These are phyloP conservation scores for Triops cancriformis DNA, from an alignment of 1,140 invertebrate species.

Conservation along the genomic window DNA sequence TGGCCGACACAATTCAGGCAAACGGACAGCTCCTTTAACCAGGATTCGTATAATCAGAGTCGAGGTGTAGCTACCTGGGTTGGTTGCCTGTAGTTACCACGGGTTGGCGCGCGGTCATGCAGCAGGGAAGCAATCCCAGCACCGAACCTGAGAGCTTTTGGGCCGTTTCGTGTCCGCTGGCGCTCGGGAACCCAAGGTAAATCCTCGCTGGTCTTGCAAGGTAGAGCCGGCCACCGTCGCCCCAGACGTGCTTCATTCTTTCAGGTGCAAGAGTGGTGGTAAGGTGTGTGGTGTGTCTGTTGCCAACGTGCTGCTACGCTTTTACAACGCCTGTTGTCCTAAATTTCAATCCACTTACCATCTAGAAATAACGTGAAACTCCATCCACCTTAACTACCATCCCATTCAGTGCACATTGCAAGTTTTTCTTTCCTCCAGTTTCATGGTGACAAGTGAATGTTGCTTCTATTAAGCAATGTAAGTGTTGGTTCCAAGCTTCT, in stretches of 20 bases:
- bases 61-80: too few relatives aligned
- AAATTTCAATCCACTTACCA: too few relatives aligned
- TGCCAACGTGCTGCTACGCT: background rate
- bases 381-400: too few relatives aligned
- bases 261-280: slow-evolving; percentile 4
- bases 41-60: too few relatives aligned
- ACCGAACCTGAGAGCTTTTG: background rate
- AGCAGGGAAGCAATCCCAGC: background rate
- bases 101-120: background rate
- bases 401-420: too few relatives aligned
- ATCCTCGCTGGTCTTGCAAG: background rate
- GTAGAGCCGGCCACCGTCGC: slow-evolving; percentile 7
- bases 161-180: background rate
- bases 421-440: too few relatives aligned
- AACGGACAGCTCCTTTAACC: too few relatives aligned
- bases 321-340: background rate
- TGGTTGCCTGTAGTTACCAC: background rate
- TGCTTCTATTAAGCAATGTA: too few relatives aligned
- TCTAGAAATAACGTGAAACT: too few relatives aligned
- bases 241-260: background rate
- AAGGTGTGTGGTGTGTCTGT: background rate
- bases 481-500: too few relatives aligned
- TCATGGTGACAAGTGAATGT: too few relatives aligned
- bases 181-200: background rate
- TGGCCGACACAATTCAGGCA: too few relatives aligned